Evolutionary conservation across 2,113 vertebrate species (phyloP), one percentile per base, ranked within the genome.

Genomic region (Sinocyclocheilus grahami): DNA sequence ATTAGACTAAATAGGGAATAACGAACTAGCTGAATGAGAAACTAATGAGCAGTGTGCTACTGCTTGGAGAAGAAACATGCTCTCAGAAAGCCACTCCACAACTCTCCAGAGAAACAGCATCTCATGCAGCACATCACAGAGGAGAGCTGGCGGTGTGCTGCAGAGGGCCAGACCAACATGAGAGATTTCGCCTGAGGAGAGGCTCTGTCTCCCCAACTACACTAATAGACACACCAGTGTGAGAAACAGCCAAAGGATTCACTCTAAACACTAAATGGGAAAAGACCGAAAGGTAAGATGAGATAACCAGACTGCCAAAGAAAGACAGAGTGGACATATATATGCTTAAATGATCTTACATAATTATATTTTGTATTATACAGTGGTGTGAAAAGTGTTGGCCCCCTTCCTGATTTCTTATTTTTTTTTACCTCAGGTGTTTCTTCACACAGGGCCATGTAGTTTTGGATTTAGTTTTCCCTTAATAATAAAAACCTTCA

Each of bases 251-350:
- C n/a, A 71, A 27, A 24, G 13, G 5, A 39, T 51, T 63, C 71
- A 62, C 48, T 86, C 33, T 69, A 78, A 84, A 82, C 82, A 72
- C 82, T 78, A 85, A 86, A 89, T 82, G 48, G 86, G 33, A 76
- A 60, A 39, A 37, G 75, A 82, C 82, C 82, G 58, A 80, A 9
- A 37, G 51, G 46, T 81, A 69, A 85, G 71, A 82, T 76, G 58
- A 84, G 53, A 63, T 74, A 10, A 85, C 27, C 24, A 82, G 71
- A 78, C 33, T 51, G 60, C 33, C 78, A 85, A 75, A 83, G 4
- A 46, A 71, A 69, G 86, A 71, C 51, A 42, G 2, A 33, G 2
- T 18, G 37, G 37, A 62, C 65, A 30, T 51, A 30, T 78, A 30
- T 78, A 18, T 62, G 37, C 16, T 14, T 46, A 37, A 60, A 69